phyloP scores from a whole-genome alignment of 1,140 invertebrate species.

The Ostrea edulis region DNA sequence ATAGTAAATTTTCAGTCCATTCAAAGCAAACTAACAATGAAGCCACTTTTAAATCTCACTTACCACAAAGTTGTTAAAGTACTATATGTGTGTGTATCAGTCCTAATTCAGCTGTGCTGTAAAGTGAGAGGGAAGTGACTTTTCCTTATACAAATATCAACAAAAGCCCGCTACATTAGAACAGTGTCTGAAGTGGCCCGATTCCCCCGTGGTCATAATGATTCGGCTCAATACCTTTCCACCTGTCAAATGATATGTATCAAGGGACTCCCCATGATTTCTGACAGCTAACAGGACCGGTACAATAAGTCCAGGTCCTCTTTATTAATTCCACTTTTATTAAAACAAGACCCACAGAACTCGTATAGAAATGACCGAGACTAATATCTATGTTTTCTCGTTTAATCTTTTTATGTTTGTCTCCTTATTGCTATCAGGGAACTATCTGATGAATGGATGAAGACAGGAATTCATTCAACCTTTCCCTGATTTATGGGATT shows the following conservation, averaged over 20 bases:
- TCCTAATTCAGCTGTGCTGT: background rate
- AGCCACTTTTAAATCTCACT: constrained; percentile 10
- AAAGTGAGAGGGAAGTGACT: constrained; percentile 13
- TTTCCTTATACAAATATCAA: constrained; percentile 25
- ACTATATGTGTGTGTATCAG: background rate
- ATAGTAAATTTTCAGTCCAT: background rate
- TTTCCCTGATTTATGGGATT: background rate
- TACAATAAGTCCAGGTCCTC: constrained; percentile 21
- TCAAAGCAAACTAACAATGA: constrained; percentile 1
- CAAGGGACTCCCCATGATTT: constrained; percentile 25
- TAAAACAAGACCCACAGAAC: constrained; percentile 27
- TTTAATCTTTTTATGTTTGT: constrained; percentile 8
- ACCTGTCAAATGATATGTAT: constrained; percentile 29
- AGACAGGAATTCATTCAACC: background rate
- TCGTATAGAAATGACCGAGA: background rate
- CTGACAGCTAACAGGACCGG: background rate
- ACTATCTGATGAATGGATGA: background rate
- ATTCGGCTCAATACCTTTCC: constrained; percentile 23
- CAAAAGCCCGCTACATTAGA: constrained; percentile 21
- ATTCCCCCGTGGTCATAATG: constrained; percentile 9
- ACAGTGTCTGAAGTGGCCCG: constrained; percentile 14
- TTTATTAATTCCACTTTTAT: constrained; percentile 18
- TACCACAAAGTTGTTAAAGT: constrained; percentile 10
- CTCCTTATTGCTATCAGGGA: background rate
- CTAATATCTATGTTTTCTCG: constrained; percentile 19